Evolutionary conservation across 2,113 vertebrate species (phyloP), one percentile per base, ranked within the genome.

Genomic region (Hippocampus comes): DNA sequence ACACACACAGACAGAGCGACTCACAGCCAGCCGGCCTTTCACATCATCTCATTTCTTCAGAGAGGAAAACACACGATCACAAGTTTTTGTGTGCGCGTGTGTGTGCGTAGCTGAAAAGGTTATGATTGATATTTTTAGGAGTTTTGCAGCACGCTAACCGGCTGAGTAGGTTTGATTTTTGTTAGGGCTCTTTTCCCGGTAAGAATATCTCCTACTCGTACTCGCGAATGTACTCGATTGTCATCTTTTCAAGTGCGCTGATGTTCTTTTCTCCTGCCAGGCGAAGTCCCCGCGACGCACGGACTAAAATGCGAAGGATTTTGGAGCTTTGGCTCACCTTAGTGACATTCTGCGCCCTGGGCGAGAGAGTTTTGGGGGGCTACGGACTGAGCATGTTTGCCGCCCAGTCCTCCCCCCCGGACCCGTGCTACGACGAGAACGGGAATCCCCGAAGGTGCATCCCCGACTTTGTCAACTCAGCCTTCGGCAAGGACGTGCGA

Each of bases 391-490:
- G 91, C 87, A 93, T 96, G 95, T 99, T 99, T 76, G 94, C 97
- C 0, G 96, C 95, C 67, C 97, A 98, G 85, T 95, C 94, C 3
- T 94, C 96, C 5, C 96, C 96, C 67, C 97, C 97, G 3, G 97
- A 98, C 75, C 97, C 97, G 18, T 99, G 97, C 90, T 95, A 97
- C 72, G 96, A 99, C 53, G 97, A 98, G 92, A 95, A 96, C 88
- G 96, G 95, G 67, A 94, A 96, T 90, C 94, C 97, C 3, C 92
- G 97, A 80, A 94, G 97, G 78, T 99, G 97, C 93, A 99, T 99
- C 91, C 97, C 97, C 1, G 97, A 99, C 89, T 99, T 99, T 84
- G 97, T 99, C 61, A 99, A 98, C 91, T 95, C 97, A 41, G 97
- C 97, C 38, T 99, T 99, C 77, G 97, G 97, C 3, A 96, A 97